These are phyloP conservation scores for Orthonychiurus folsomi DNA, from an alignment of 2,888 invertebrate species.

Conservation along the genomic window DNA sequence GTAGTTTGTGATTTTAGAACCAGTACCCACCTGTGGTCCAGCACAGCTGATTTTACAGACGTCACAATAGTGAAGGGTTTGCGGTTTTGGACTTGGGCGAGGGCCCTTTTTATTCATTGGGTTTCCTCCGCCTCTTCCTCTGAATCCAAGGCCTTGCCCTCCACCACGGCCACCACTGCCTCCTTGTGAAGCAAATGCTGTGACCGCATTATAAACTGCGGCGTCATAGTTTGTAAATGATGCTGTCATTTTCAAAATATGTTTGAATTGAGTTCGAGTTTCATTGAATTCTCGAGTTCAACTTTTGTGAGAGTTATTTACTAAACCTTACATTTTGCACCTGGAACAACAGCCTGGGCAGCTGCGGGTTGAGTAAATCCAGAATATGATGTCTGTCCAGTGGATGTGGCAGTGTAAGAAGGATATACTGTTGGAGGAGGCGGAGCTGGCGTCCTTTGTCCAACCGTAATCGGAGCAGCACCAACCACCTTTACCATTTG, in stretches of 20 bases:
- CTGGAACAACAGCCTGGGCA: background rate
- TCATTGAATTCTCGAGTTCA: too few species aligned
- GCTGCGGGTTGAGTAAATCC: constrained; percentile 70
- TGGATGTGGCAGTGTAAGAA: constrained; percentile 41
- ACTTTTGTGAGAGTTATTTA: background rate
- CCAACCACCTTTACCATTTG: background rate
- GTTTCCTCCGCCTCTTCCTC: constrained; percentile 23
- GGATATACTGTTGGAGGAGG: constrained; percentile 35
- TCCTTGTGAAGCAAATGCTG: constrained; percentile 86
- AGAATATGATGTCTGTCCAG: constrained; percentile 53
- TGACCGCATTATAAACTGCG: constrained; percentile 89
- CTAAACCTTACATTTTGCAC: background rate
- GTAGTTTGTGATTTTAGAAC: background rate
- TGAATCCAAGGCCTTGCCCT: constrained; percentile 44
- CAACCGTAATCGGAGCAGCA: background rate
- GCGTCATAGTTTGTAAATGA: constrained; percentile 71
- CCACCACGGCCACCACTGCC: constrained; percentile 45
- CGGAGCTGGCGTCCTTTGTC: background rate
- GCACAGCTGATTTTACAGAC: constrained; percentile 98
- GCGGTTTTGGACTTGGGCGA: constrained; percentile 63
- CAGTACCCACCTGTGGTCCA: constrained; percentile 63
- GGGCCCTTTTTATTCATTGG: constrained; percentile 33
- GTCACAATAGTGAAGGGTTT: constrained; percentile 94
- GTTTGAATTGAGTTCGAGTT: background rate
- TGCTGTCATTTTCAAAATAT: constrained; percentile 12